phyloP scores from a whole-genome alignment of 1,140 invertebrate genomes.

The Drosophila ficusphila region DNA sequence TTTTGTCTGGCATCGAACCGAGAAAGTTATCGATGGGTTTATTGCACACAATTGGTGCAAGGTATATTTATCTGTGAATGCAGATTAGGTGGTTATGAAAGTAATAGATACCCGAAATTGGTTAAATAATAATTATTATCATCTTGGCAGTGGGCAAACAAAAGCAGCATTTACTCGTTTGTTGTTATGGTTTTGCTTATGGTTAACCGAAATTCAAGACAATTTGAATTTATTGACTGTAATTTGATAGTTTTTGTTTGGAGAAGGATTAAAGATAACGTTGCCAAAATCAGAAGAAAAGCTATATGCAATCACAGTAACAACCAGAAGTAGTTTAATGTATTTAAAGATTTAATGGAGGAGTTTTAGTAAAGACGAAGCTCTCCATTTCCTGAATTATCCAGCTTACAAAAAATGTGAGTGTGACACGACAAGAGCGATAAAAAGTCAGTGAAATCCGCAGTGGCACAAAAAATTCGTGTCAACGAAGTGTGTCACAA shows the following conservation, averaged over 20 bases:
- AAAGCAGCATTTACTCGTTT: not conserved
- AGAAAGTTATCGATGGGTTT: conserved; percentile 57
- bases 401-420: conserved; percentile 16
- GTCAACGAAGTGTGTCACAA: conserved; percentile 71
- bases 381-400: not conserved
- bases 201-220: no score
- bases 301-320: no score
- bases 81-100: conserved; percentile 12
- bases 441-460: conserved; percentile 32
- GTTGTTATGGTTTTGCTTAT: not conserved
- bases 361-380: no score
- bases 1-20: conserved; percentile 27
- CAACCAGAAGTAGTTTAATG: no score
- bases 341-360: no score
- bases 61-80: conserved; percentile 16
- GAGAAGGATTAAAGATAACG: no score
- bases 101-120: conserved; percentile 1
- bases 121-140: not conserved
- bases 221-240: no score
- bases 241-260: no score
- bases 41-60: conserved; percentile 11
- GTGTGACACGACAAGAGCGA: conserved; percentile 16
- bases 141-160: not conserved
- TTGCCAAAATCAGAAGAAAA: no score
- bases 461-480: conserved; percentile 35